phyloP scores from a whole-genome alignment of 1,140 invertebrate genomes.

The Drosophila obscura region DNA sequence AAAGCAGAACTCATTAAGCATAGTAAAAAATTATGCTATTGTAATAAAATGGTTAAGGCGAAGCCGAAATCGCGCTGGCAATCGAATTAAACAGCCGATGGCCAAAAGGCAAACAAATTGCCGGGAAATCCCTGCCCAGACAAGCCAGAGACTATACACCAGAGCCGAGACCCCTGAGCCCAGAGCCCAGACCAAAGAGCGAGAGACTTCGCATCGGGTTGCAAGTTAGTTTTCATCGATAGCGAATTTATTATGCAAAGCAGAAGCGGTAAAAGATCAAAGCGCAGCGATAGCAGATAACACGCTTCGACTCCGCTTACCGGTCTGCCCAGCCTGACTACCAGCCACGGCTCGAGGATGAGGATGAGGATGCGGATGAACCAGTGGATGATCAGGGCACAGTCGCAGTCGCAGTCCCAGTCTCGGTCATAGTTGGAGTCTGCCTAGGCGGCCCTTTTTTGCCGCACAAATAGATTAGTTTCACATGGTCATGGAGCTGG shows the following conservation, averaged over 20 bases:
- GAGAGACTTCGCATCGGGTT: conserved; percentile 37
- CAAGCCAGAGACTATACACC: conserved; percentile 4
- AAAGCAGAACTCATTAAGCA: conserved; percentile 82
- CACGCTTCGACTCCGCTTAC: conserved; percentile 46
- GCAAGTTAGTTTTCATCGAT: conserved; percentile 81
- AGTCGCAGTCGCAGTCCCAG: no score
- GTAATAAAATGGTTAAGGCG: conserved; percentile 77
- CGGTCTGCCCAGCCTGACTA: conserved; percentile 5
- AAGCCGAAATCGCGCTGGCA: conserved; percentile 74
- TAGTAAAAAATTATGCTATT: conserved; percentile 82
- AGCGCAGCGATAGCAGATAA: conserved; percentile 80
- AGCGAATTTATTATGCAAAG: conserved; percentile 83
- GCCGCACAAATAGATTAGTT: conserved; percentile 83
- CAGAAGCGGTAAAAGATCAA: conserved; percentile 82
- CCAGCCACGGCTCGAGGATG: conserved; percentile 23
- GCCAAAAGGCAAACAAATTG: conserved; percentile 79
- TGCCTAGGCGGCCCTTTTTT: conserved; percentile 67
- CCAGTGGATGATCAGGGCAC: background rate
- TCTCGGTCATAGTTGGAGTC: background rate
- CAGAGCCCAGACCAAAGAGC: no score
- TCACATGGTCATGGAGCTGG: conserved; percentile 71
- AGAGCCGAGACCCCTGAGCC: no score
- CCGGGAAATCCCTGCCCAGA: conserved; percentile 67
- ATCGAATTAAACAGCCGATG: conserved; percentile 79
- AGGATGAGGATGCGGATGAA: conserved; percentile 25